Evolutionary conservation across 2,797 vertebrate species (phyloP).

Genomic region (Tragopan temminckii): DNA sequence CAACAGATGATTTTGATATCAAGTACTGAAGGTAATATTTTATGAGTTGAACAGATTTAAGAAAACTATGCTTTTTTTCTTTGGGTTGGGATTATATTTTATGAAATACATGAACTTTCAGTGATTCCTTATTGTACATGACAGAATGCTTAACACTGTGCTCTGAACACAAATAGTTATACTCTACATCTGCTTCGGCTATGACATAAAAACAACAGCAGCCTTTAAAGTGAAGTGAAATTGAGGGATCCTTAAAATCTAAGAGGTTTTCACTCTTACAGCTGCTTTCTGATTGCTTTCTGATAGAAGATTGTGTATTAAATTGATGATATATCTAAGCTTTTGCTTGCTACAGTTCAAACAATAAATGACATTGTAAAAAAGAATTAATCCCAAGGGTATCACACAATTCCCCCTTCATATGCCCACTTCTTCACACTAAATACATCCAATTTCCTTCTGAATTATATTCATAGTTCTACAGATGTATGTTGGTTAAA

Average conservation of each 20-base stretch:
- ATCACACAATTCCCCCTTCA: slow-evolving; percentile 34
- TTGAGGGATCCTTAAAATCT: background rate
- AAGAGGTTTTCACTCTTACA: background rate
- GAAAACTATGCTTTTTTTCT: background rate
- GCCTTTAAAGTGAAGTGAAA: background rate
- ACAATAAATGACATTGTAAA: background rate
- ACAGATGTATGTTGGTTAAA: background rate
- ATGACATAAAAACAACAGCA: background rate
- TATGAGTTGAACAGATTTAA: background rate
- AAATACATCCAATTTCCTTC: slow-evolving; percentile 42
- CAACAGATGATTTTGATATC: background rate
- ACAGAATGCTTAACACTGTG: background rate
- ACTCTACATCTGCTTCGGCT: background rate
- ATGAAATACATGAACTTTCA: background rate
- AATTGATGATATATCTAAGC: background rate
- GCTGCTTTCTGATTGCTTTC: background rate
- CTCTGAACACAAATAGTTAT: background rate
- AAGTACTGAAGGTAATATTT: background rate
- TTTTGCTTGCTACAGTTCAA: slow-evolving; percentile 7
- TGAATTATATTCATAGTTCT: slow-evolving; percentile 27
- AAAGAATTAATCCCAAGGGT: background rate
- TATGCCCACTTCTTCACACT: slow-evolving; percentile 16
- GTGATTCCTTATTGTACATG: background rate
- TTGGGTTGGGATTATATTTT: background rate
- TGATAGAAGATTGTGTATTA: background rate